These are phyloP conservation scores for Latrodectus hesperus DNA, from an alignment of 2,888 invertebrate species.

Conservation along the genomic window DNA sequence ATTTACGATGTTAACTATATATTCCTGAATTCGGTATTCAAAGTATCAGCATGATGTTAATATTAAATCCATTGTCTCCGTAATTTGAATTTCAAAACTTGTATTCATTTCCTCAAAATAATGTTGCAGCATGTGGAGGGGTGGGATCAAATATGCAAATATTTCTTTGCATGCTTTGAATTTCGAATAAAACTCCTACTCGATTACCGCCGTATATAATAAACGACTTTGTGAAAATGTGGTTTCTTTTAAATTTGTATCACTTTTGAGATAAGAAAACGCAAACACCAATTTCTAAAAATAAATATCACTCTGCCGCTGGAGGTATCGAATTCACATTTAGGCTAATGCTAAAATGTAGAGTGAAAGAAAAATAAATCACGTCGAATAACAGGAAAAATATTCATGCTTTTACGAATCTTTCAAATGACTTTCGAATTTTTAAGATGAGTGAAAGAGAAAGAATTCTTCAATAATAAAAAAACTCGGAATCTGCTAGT, in stretches of 20 bases:
- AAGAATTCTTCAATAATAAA: slow-evolving; percentile 17
- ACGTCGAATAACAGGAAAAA: slow-evolving; percentile 41
- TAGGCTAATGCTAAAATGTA: slow-evolving; percentile 21
- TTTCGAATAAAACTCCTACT: slow-evolving; percentile 10
- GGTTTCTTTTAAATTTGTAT: too few relatives aligned
- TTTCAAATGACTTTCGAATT: slow-evolving; percentile 52
- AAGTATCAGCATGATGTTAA: too few relatives aligned
- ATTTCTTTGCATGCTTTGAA: too few relatives aligned
- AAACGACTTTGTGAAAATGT: slow-evolving; percentile 8
- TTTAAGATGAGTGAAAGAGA: slow-evolving; percentile 13
- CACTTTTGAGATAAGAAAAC: background rate
- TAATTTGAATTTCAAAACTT: too few relatives aligned
- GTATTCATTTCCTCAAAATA: too few relatives aligned
- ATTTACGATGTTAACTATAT: too few relatives aligned
- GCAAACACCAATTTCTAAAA: slow-evolving; percentile 20
- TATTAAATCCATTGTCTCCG: too few relatives aligned
- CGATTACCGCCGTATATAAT: slow-evolving; percentile 41
- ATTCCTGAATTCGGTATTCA: too few relatives aligned
- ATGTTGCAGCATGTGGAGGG: too few relatives aligned
- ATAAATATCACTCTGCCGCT: slow-evolving; percentile 14
- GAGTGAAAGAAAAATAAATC: slow-evolving; percentile 21
- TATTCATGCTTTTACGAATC: slow-evolving; percentile 50
- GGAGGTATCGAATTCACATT: slow-evolving; percentile 48
- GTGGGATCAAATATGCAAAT: too few relatives aligned
- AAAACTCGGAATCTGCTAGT: background rate